Percentiles rank a stretch among this genome's conserved stretches.
Evolutionary conservation across 2,888 invertebrate genomes (phyloP).

Genomic region (Germaria angustata): DNA sequence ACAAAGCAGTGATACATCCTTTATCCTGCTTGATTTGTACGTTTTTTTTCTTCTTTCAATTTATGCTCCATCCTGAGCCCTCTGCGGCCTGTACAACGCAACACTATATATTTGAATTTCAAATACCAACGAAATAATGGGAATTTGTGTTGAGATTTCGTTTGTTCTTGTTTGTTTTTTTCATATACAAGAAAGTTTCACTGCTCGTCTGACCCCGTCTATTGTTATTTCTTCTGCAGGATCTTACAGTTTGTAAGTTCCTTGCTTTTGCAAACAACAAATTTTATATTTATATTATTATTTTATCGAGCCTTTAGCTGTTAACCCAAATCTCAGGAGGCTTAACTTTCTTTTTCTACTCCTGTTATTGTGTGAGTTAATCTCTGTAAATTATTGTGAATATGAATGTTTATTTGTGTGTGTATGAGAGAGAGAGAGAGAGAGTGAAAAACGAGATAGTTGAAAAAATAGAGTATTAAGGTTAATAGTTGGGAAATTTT

Average conservation of each 20-base stretch:
- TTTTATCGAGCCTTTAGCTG: constrained; percentile 70
- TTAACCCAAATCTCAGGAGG: constrained; percentile 77
- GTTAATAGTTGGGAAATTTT: too few species aligned
- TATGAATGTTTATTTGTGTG: not conserved
- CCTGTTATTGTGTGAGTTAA: not conserved
- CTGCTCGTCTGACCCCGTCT: not conserved
- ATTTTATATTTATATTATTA: too few species aligned
- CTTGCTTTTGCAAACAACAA: too few species aligned
- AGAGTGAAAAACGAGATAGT: not conserved
- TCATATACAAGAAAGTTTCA: not conserved
- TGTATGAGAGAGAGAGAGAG: not conserved
- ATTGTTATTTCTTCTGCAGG: not conserved
- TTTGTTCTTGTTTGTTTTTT: not conserved
- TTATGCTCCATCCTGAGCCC: not conserved
- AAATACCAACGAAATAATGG: not conserved
- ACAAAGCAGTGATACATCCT: not conserved
- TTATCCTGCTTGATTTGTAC: not conserved
- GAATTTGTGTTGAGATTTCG: not conserved
- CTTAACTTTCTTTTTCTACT: constrained; percentile 41
- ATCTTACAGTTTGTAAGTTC: not conserved
- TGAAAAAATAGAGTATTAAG: too few species aligned
- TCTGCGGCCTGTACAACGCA: not conserved
- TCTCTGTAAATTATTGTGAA: not conserved
- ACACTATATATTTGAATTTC: not conserved
- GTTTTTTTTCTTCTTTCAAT: not conserved